Conservation (phyloP, 2,113 vertebrate genomes). For the Engystomops pustulosus region DNA sequence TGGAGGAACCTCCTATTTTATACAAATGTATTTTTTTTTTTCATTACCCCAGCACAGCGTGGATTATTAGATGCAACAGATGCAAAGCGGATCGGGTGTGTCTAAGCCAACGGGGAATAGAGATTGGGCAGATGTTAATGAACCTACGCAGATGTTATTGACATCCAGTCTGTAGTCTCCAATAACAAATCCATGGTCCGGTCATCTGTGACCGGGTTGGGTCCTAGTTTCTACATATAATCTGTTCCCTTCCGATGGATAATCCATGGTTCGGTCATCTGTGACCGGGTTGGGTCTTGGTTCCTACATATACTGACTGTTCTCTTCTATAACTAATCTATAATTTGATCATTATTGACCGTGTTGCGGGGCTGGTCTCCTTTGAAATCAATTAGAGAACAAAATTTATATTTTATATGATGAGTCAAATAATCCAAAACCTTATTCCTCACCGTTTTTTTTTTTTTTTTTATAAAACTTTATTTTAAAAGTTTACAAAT, state of each 20-base stretch:
- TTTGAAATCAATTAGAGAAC: too few relatives aligned
- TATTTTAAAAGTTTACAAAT: not conserved
- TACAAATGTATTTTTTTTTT: not conserved
- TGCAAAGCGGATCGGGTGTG: constrained; percentile 3
- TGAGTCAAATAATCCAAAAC: too few relatives aligned
- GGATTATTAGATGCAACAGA: not conserved
- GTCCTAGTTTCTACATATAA: not conserved
- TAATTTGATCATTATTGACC: not conserved
- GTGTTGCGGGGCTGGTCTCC: not conserved
- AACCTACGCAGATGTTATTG: constrained; percentile 54
- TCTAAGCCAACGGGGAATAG: not conserved
- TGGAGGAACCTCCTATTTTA: not conserved
- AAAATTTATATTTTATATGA: too few relatives aligned
- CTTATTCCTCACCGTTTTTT: not conserved
- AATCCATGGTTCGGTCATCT: constrained; percentile 1
- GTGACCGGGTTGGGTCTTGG: not conserved
- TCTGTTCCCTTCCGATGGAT: not conserved
- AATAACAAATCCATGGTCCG: constrained; percentile 1
- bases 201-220: constrained; percentile 13
- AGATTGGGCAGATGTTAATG: constrained; percentile 38
- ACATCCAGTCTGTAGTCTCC: constrained; percentile 22
- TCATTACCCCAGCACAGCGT: not conserved
- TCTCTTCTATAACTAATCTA: not conserved
- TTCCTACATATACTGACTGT: not conserved
- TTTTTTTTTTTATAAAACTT: not conserved